Base-by-base conservation (phyloP, 1,140 invertebrate species). In the Hypothenemus hampei region DNA sequence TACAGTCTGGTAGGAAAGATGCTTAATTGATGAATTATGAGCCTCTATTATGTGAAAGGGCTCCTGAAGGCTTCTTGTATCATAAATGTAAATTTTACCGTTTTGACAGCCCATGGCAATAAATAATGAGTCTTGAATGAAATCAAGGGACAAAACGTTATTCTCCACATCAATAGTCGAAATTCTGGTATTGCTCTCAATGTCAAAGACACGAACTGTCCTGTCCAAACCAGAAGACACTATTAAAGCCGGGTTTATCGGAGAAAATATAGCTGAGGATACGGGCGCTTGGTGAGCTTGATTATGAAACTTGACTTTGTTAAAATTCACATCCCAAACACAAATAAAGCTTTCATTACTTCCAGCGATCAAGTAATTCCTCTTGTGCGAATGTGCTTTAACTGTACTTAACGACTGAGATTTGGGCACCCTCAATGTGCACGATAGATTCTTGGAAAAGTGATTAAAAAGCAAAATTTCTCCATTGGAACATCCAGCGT, bases 291-390 rank as follows among this genome's bases (percentile, higher is more conserved):
- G 54, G 36, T 72, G 70, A 0, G 65, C 53, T 20, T 64, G 57
- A 35, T 55, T 62, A 23, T 41, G 41, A 31, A 62, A 65, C 29
- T 61, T 65, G 1, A 51, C 33, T 54, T 65, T 65, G 29, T 61
- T 64, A 3, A 59, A 55, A 21, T 72, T 67, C 10, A 62, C 66
- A 56, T 72, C 70, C 68, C 68, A 72, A 29, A 67, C 60, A 11
- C 50, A 64, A 6, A 71, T 64, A 7, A 66, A 54, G 3, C 70
- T 69, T 58, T 71, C 68, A 33, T 65, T 64, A 43, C 68, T 69
- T 6, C 67, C 66, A 18, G 57, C 61, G 4, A 56, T 54, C 2
- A 72, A 24, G 6, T 64, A 53, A 57, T 66, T 63, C 19, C 64
- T 59, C 55, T 66, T 68, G 6, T 48, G 50, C 1, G 41, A 50